phyloP scores from a whole-genome alignment of 2,797 vertebrate species.

The Sciurus vulgaris region DNA sequence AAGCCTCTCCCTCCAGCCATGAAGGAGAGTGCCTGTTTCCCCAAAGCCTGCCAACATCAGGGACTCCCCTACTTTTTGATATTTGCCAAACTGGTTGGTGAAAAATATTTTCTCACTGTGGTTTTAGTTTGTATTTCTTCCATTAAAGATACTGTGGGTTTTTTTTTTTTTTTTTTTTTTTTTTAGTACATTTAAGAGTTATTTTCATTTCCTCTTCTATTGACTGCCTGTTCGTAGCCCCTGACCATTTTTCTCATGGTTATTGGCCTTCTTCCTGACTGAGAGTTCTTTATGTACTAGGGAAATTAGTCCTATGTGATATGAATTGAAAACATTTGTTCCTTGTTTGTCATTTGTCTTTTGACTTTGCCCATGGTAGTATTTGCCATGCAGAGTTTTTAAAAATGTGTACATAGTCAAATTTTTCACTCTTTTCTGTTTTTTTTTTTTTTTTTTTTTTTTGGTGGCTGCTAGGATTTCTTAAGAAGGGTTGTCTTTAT shows the following conservation, averaged over 20 bases:
- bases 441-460: not conserved
- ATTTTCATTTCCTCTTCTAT: constrained; percentile 20
- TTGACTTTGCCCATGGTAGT: constrained; percentile 16
- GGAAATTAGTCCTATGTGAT: constrained; percentile 30
- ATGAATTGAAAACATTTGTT: constrained; percentile 70
- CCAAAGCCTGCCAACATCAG: not conserved
- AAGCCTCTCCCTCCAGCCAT: not conserved
- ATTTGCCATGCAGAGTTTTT: constrained; percentile 53
- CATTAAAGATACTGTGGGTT: not conserved
- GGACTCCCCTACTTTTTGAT: not conserved
- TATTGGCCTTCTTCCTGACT: not conserved
- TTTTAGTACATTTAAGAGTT: not conserved
- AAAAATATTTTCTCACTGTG: constrained; percentile 4
- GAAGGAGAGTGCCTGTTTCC: not conserved
- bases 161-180: too few species aligned
- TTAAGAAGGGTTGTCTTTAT: constrained; percentile 19
- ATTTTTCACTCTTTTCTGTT: not conserved
- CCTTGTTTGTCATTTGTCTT: constrained; percentile 49
- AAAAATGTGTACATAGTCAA: constrained; percentile 47
- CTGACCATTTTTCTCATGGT: not conserved
- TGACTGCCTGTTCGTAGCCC: not conserved
- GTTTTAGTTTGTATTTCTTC: constrained; percentile 41
- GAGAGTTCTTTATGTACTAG: not conserved
- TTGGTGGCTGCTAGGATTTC: constrained; percentile 31
- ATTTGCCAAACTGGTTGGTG: not conserved